Percentiles rank a stretch among this genome's conserved stretches.
Conservation (phyloP, 2,888 invertebrate species). For the Ophraella communa region DNA sequence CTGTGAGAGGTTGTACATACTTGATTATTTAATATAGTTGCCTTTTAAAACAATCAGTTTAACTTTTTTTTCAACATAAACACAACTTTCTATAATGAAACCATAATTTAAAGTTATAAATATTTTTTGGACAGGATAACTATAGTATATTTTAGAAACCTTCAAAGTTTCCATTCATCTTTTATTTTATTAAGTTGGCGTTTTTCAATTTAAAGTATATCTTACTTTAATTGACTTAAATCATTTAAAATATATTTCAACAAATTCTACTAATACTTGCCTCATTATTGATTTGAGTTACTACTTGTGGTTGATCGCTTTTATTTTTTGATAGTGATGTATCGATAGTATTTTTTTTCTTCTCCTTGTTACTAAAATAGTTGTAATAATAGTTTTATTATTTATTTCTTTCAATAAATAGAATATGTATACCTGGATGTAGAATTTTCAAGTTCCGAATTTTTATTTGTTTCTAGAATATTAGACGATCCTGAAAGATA, state of each 20-base stretch:
- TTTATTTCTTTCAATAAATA: not conserved
- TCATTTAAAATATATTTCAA: not conserved
- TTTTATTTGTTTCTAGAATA: slow-evolving; percentile 4
- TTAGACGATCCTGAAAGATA: slow-evolving; percentile 17
- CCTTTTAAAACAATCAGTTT: too few relatives aligned
- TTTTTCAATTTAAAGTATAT: too few relatives aligned
- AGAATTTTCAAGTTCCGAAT: not conserved
- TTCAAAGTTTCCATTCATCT: too few relatives aligned
- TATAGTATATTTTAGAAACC: too few relatives aligned
- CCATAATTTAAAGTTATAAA: too few relatives aligned
- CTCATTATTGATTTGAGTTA: not conserved
- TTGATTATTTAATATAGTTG: too few relatives aligned
- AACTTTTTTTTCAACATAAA: too few relatives aligned
- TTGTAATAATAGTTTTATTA: not conserved
- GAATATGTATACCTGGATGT: not conserved
- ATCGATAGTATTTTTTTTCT: not conserved
- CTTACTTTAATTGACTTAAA: not conserved
- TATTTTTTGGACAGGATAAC: too few relatives aligned
- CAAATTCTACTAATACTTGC: not conserved
- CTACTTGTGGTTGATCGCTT: not conserved
- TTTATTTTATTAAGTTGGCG: too few relatives aligned
- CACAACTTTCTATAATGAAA: too few relatives aligned
- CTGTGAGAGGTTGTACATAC: too few relatives aligned
- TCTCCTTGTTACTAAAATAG: not conserved
- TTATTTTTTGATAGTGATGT: not conserved